Evolutionary conservation across 1,140 invertebrate genomes (phyloP), one percentile per base, ranked within the genome.

Genomic region (Cephus cinctus): DNA sequence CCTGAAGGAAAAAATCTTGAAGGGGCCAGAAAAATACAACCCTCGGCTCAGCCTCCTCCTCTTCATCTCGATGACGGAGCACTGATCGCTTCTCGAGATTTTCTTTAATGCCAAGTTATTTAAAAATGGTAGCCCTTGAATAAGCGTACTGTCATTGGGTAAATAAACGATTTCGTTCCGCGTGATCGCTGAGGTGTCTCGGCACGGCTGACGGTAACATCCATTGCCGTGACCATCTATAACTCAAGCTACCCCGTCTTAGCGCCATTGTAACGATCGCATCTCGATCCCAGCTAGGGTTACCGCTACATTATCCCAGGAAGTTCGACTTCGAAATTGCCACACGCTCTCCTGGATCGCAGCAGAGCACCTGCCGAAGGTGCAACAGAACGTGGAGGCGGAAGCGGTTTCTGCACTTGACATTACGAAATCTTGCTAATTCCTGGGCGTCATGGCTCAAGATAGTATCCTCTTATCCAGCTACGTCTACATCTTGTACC

Each of bases 161-260:
- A 63, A 65, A 65, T 65, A 67, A 65, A 65, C 59, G 59, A 65
- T 59, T 56, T 47, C 58, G 54, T 67, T 63, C 53, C 52, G 54
- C 56, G 54, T 64, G 59, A 65, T 65, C 50, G 63, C 51, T 51
- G 56, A 61, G 52, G 52, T 65, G 62, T 63, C 62, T 59, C 47
- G 56, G 45, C 34, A 48, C n/a, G 35, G 36, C 54, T 61, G 61
- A 61, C 55, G 54, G 58, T 57, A 57, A 63, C 56, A 67, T 65
- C 46, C 43, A 65, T 61, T 54, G 51, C 63, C 41, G 52, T 43
- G 48, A 49, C 39, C 46, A 44, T 53, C 53, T 43, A 50, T 54
- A 49, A 62, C 52, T 65, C 43, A 51, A 51, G 51, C 54, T 45
- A 50, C 15, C 11, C 22, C 38, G 34, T 39, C 35, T 35, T 35